Percentiles rank a stretch among this genome's conserved stretches.
phyloP scores from a whole-genome alignment of 2,113 vertebrate species.

The Nestor notabilis region DNA sequence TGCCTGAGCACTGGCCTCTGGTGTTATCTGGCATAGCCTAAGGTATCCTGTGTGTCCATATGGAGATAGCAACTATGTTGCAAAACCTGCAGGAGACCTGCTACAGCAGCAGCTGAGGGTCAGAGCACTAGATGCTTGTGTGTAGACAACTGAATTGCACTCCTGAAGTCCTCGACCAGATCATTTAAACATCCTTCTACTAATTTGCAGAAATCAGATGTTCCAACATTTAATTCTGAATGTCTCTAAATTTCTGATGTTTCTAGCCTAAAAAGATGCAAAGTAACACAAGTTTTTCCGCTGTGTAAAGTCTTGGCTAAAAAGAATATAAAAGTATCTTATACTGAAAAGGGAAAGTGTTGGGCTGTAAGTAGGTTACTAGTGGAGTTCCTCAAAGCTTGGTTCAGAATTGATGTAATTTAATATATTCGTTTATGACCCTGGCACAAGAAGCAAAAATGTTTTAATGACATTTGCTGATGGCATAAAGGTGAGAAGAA shows the following conservation, averaged over 20 bases:
- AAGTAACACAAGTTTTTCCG: neutral
- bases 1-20: neutral
- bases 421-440: neutral
- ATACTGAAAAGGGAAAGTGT: neutral
- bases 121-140: neutral
- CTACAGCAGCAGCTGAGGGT: neutral
- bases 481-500: neutral
- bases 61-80: accelerated
- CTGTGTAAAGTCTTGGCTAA: neutral
- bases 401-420: neutral
- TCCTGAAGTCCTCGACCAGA: neutral
- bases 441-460: neutral
- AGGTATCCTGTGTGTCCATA: neutral
- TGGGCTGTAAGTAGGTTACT: neutral
- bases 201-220: neutral
- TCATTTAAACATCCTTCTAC: neutral
- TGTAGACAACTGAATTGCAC: neutral
- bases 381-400: neutral
- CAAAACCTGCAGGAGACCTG: neutral
- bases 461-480: constrained; percentile 32
- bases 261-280: neutral
- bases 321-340: neutral
- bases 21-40: neutral
- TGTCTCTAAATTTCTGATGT: neutral
- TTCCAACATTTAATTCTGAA: neutral